These are phyloP conservation scores for Mya arenaria DNA, from an alignment of 1,140 invertebrate genomes.

Conservation along the genomic window DNA sequence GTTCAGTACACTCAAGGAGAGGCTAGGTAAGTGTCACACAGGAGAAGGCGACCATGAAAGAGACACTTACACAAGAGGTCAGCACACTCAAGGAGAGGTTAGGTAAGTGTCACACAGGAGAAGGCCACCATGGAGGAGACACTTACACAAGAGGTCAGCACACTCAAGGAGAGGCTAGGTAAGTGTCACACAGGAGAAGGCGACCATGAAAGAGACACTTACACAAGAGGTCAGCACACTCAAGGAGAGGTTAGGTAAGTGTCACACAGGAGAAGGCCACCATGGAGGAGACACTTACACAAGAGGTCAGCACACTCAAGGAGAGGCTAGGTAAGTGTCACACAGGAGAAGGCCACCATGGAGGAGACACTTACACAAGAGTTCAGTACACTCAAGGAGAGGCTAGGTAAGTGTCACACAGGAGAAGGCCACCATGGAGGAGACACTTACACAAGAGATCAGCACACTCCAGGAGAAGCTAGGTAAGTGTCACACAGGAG, in stretches of 20 bases:
- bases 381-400: not conserved
- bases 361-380: not conserved
- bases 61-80: not conserved
- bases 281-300: not conserved
- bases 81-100: not conserved
- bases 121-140: not conserved
- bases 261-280: not conserved
- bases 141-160: not conserved
- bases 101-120: not conserved
- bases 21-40: not conserved
- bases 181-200: not conserved
- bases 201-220: not conserved
- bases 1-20: not conserved
- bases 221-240: not conserved
- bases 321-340: not conserved
- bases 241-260: not conserved
- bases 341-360: not conserved
- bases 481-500: not conserved
- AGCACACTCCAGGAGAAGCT: not conserved
- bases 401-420: not conserved
- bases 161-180: not conserved
- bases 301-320: not conserved
- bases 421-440: not conserved
- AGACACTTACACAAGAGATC: not conserved
- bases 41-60: not conserved